Base-by-base conservation (phyloP, 35 echinoderm and acorn worm genomes). In the Stichopus chloronotus region DNA sequence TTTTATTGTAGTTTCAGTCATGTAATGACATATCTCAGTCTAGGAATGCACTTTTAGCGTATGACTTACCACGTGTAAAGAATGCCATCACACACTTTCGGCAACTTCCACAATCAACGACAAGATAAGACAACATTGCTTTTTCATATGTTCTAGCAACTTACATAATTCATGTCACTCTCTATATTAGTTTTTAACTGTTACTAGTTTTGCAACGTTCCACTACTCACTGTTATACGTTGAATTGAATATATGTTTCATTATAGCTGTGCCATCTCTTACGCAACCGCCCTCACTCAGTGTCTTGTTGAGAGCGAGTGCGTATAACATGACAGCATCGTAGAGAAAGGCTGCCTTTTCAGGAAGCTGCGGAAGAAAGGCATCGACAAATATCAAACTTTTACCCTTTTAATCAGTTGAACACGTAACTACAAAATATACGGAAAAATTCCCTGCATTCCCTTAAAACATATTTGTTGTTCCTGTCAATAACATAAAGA, bases 311-410 rank as follows among this genome's bases (percentile, higher is more conserved):
- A 96, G 88, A 14, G 97, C 97, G 5, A 60, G 16, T 5, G 97
- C 97, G 13, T 96, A 99, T 3, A 96, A 21, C 92, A 95, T 95
- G 13, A 99, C 95, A 16, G 97, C 97, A 84, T 99, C 97, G 60
- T 95, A 99, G 19, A 99, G 94, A 89, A 95, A 94, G 1, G 92
- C 95, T 58, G 93, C 97, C 55, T 94, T 22, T 30, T 94, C 92
- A 19, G 63, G 55, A 4, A 96, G 58, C 97, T 96, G 91, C 56
- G 86, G 91, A 86, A 83, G 88, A 72, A 74, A 89, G 65, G 12
- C 8, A 56, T 55, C 30, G 4, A 25, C 12, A 72, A 30, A 88
- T 17, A 83, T 12, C 25, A 79, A 9, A 52, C 9, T 9, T 13
- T 79, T 13, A 13, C 77, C 9, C n/a, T 52, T 22, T 79, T 79